phyloP scores from a whole-genome alignment of 2,113 vertebrate species.

The Mastomys natalensis region DNA sequence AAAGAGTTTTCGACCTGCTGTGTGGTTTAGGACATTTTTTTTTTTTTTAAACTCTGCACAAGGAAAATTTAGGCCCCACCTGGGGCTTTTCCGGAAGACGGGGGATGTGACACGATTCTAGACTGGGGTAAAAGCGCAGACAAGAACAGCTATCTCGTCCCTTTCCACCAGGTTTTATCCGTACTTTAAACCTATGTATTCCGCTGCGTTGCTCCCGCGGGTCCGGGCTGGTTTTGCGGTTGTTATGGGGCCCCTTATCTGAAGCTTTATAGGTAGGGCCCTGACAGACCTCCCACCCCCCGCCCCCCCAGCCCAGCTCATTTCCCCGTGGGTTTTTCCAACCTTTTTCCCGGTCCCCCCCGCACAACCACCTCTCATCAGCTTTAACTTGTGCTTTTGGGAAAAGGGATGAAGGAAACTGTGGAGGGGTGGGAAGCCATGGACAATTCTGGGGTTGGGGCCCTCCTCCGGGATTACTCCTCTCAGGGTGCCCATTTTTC shows the following conservation, averaged over 20 bases:
- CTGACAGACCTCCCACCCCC: neutral
- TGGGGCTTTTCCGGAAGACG: neutral
- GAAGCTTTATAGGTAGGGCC: conserved; percentile 93
- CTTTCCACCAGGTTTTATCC: conserved; percentile 92
- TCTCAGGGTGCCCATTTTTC: conserved; percentile 92
- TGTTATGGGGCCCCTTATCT: conserved; percentile 97
- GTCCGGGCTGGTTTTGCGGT: conserved; percentile 95
- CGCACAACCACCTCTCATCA: neutral
- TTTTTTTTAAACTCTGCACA: neutral
- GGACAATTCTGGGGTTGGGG: neutral
- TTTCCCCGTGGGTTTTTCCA: neutral
- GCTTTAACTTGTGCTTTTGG: neutral
- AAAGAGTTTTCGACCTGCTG: neutral
- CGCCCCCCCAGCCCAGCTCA: neutral
- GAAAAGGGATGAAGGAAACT: neutral
- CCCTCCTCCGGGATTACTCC: neutral
- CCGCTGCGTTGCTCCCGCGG: conserved; percentile 95
- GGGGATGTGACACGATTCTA: neutral
- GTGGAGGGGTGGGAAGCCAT: neutral
- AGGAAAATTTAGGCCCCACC: neutral
- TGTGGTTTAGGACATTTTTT: neutral
- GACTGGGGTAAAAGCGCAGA: neutral
- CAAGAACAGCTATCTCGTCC: neutral
- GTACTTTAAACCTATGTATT: conserved; percentile 95
- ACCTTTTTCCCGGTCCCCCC: neutral